Base-by-base conservation (phyloP, 2,888 invertebrate genomes). In the Charanyca ferruginea region DNA sequence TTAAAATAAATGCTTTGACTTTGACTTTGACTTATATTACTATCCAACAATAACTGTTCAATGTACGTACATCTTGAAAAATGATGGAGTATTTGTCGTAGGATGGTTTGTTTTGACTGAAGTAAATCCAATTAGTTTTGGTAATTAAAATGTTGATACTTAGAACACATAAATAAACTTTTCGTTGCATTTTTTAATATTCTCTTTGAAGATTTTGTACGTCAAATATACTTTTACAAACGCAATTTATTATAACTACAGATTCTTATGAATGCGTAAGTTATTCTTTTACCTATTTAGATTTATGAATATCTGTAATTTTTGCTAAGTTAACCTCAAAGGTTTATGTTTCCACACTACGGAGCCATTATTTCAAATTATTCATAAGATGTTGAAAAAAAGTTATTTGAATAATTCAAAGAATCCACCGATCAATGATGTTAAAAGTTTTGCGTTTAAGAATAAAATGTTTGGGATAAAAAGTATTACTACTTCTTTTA, bases 331-430 rank as follows among this genome's bases (percentile, higher is more conserved):
- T 35, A 47, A 35, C 41, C 18, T 35, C 45, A 51, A 57, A 47
- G 51, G 35, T 52, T 66, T 52, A n/a, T 35, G 20, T 53, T 73
- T 48, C 41, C 18, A 67, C 41, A 70, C 58, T 42, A 58, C 28
- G 22, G n/a, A 47, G 41, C 68, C 22, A 59, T 52, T 66, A 67
- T 72, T n/a, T 44, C 1, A 51, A 64, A 71, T 71, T 67, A 77
- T 76, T 71, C 57, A 49, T 44, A 45, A 67, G 47, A 18, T 28
- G 5, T 58, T 35, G 35, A 35, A 23, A 32, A 18, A 11, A 44
- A 44, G 25, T 62, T 51, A 53, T 59, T 48, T 73, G 64, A 80
- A 80, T 77, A 52, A 80, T 77, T 69, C 78, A 69, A 61, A 62
- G 11, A 42, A 45, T 71, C 16, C 25, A 20, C 48, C 52, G 22